Evolutionary conservation across 2,113 vertebrate species (phyloP), one percentile per base, ranked within the genome.

Genomic region (Sinocyclocheilus rhinocerous): DNA sequence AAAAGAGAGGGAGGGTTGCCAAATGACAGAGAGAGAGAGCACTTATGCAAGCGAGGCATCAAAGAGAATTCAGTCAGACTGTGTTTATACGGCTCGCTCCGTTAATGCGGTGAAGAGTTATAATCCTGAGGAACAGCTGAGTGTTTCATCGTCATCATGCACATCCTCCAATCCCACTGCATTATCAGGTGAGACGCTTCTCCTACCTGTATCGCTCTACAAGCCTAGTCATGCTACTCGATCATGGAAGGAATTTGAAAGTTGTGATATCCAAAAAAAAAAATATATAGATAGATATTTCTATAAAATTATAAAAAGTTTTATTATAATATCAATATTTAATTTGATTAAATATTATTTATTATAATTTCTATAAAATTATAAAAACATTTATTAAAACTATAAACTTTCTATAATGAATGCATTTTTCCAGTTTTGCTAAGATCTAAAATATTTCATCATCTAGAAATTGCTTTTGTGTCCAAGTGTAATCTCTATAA

Each of bases 151-250:
- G 83, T 80, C n/a, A 67, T 83, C 69, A 91, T 94, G 93, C 92
- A 92, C 88, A 93, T 94, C 79, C 91, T 94, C 77, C 92, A 92
- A 42, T 90, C 93, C 24, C 92, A 86, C 89, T 92, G 92, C 79
- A 48, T 93, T 87, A 88, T 94, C 89, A 89, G 92, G 89, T 93
- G 90, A 90, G 92, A 59, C 42, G 39, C 18, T 29, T 72, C 73
- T 63, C 20, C 12, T 36, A 73, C 81, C 81, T 83, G 80, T 69
- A 69, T 69, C 36, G 45, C 42, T 29, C 18, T 20, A 12, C 76
- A 79, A 36, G n/a, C 7, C 12, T 29, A 72, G 69, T 7, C 50
- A 4, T 77, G 48, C 16, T 77, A 48, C 15, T 50, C 2, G 20
- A 33, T 70, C 16, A 39, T 4, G 67, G 29, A 69, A 69, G 29